phyloP scores from a whole-genome alignment of 2,113 vertebrate species.

The Chelonoidis abingdonii region DNA sequence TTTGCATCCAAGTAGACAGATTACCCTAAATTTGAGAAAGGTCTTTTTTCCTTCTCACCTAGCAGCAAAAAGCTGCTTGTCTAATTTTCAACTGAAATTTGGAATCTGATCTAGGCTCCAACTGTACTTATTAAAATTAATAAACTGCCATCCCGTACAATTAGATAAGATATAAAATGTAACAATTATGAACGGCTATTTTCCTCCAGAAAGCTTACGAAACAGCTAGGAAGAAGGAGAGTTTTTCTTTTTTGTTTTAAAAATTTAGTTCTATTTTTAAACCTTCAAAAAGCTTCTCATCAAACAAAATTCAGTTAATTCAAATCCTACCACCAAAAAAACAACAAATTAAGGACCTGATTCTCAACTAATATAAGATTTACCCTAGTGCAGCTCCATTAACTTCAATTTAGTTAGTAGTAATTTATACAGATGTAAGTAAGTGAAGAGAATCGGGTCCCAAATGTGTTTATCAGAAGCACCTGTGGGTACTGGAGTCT shows the following conservation, averaged over 20 bases:
- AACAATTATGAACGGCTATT: fast-evolving
- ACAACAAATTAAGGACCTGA: not conserved
- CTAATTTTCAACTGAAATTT: not conserved
- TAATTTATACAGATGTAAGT: not conserved
- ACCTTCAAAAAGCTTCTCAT: not conserved
- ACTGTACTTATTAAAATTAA: not conserved
- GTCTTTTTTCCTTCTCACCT: not conserved
- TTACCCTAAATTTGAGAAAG: fast-evolving
- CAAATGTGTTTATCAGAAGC: not conserved
- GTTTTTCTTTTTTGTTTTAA: fast-evolving
- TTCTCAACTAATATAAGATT: fast-evolving
- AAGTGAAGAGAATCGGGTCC: fast-evolving
- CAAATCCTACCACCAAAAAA: fast-evolving
- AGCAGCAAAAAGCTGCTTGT: not conserved
- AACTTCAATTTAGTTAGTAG: fast-evolving
- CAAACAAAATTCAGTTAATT: not conserved
- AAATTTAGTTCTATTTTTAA: not conserved
- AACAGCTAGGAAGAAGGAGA: too few species aligned
- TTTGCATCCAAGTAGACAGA: not conserved
- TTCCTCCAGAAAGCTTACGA: not conserved
- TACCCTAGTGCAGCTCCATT: fast-evolving
- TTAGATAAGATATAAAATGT: fast-evolving
- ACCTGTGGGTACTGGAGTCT: not conserved
- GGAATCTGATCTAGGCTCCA: not conserved
- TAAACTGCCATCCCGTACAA: fast-evolving